Base-by-base conservation (phyloP, 2,888 invertebrate genomes). In the Cabera pusaria region DNA sequence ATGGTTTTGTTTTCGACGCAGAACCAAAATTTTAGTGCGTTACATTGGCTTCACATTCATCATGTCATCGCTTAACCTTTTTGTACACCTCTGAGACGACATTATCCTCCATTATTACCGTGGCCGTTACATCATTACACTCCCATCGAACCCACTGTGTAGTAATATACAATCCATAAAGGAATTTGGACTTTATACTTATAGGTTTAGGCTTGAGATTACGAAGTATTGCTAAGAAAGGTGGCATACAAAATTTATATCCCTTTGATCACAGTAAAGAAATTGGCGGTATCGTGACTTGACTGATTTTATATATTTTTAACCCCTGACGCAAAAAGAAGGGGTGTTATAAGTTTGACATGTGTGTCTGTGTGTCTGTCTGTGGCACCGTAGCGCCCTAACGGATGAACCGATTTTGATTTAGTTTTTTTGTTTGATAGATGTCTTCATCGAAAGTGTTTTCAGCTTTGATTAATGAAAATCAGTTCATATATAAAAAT, bases 21-120 rank as follows among this genome's bases (percentile, higher is more conserved):
- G n/a, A n/a, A n/a, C n/a, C n/a, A n/a, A n/a, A n/a, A n/a, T n/a
- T n/a, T n/a, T n/a, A n/a, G n/a, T n/a, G n/a, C n/a, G n/a, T n/a
- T n/a, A 14, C 14, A 14, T 2, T 3, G 19, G 24, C 14, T 27
- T 28, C 11, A 32, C 56, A 52, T 57, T 49, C 52, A 50, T 53
- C 57, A 53, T 52, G 53, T 52, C 56, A 52, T 56, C 56, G 49
- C 47, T 48, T 35, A 53, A 56, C 55, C 57, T 57, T 57, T 57
- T 56, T 57, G 55, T 42, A 28, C 48, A 33, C 53, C 44, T 39
- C 28, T 12, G 52, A 39, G 51, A 54, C 49, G 44, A 47, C 54
- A 54, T 54, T 54, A 54, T 52, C 54, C 45, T 33, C 49, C 40
- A 54, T 53, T 53, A 53, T 54, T 51, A 49, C 46, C 50, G 44